Conservation (phyloP, 1,140 invertebrate species). For the Triops longicaudatus region DNA sequence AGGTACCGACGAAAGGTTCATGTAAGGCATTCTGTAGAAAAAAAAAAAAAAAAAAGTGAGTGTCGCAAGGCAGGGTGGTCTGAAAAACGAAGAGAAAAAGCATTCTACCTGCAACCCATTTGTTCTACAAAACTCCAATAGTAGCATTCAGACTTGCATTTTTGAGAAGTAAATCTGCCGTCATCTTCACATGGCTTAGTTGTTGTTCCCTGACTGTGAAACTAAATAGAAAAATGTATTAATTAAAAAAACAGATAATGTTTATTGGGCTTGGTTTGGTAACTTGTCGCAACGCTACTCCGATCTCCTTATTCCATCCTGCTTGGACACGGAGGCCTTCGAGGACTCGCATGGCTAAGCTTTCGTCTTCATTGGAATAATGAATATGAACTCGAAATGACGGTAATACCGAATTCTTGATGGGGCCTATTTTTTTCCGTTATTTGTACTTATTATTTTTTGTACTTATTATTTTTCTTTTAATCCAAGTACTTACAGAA, state of each 20-base stretch:
- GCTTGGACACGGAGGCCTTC: conserved; percentile 20
- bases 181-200: not conserved
- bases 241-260: not conserved
- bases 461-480: not conserved
- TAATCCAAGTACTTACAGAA: conserved; percentile 18
- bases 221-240: not conserved
- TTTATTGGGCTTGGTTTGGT: too few species aligned
- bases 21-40: conserved; percentile 23
- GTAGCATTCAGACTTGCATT: not conserved
- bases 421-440: not conserved
- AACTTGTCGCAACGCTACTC: conserved; percentile 19
- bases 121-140: not conserved
- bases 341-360: conserved; percentile 3
- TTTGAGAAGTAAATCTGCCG: not conserved
- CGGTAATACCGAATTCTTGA: not conserved
- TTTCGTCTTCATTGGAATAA: conserved; percentile 17
- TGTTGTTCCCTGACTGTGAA: conserved; percentile 15
- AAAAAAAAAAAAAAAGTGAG: not conserved
- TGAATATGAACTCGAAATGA: conserved; percentile 19
- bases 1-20: not conserved
- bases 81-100: not conserved
- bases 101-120: not conserved
- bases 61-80: not conserved
- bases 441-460: too few species aligned
- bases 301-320: conserved; percentile 26